Base-by-base conservation (phyloP, 1,140 invertebrate species). In the Bombus cullumanus region DNA sequence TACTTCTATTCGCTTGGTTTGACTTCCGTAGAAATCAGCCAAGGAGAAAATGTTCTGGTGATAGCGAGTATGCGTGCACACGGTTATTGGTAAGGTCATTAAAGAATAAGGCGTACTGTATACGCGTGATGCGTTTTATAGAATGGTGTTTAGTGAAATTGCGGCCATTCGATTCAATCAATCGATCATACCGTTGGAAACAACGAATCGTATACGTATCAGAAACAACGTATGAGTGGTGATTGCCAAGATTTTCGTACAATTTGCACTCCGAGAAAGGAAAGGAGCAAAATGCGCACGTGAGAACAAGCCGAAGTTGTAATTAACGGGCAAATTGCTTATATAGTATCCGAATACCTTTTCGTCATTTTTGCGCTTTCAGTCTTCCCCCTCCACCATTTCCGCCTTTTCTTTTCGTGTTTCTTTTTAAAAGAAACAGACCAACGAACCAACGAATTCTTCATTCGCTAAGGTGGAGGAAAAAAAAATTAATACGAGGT, bases 331-430 rank as follows among this genome's bases (percentile, higher is more conserved):
- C 68, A 85, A 37, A 34, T 59, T 72, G 78, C 71, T 66, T 85
- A 74, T 81, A 81, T 47, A 73, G 59, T 74, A 53, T 64, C 76
- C 39, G 59, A 31, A 74, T 39, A 68, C 69, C 64, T 85, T 66
- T 85, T 74, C 84, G 62, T 85, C 84, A 81, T 85, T 81, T 81
- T 85, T 85, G 37, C 71, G 79, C 78, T 81, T 85, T 85, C 79
- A 57, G 79, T 28, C 69, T 59, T 71, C 41, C 15, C 82, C 43
- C 53, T 28, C 18, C 57, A 28, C 3, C 68, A 34, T 47, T 62
- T 73, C 68, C 57, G 41, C 41, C 43, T 43, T 53, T 72, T 43
- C 43, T 43, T 41, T 22, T 64, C 62, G 25, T 43, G 37, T 64
- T 72, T 13, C 25, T 59, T 78, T 77, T 31, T 47, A 79, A 59